Evolutionary conservation across 2,797 vertebrate species (phyloP).

Genomic region (Sciurus carolinensis): DNA sequence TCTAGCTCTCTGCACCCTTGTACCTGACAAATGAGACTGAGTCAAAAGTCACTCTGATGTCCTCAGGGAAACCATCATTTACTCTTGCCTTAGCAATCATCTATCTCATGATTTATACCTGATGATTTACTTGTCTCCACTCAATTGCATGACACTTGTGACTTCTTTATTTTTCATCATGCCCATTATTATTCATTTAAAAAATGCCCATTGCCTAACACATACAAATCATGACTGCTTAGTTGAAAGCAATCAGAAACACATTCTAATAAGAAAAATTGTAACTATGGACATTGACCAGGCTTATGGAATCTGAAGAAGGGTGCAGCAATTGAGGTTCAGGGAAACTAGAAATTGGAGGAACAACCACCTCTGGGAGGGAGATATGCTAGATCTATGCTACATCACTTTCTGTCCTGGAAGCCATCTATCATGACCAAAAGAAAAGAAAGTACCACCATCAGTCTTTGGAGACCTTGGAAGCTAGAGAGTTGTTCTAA

Average conservation of each 20-base stretch:
- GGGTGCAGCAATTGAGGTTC: not conserved
- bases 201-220: not conserved
- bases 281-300: not conserved
- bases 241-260: not conserved
- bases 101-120: not conserved
- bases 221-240: not conserved
- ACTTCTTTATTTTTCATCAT: not conserved
- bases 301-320: not conserved
- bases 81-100: slow-evolving; percentile 22
- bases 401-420: not conserved
- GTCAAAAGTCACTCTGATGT: not conserved
- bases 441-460: not conserved
- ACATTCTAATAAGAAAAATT: not conserved
- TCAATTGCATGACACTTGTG: not conserved
- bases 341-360: not conserved
- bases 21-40: not conserved
- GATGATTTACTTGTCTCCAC: not conserved
- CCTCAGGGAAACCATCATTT: not conserved
- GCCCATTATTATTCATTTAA: not conserved
- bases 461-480: not conserved
- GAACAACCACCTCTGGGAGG: not conserved
- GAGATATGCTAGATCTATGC: not conserved
- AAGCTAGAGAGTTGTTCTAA: not conserved
- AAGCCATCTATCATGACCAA: not conserved
- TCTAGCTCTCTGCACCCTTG: not conserved